Percentiles rank a stretch among this genome's conserved stretches.
Evolutionary conservation across 2,797 vertebrate species (phyloP).

Genomic region (Myripristis jacobus): DNA sequence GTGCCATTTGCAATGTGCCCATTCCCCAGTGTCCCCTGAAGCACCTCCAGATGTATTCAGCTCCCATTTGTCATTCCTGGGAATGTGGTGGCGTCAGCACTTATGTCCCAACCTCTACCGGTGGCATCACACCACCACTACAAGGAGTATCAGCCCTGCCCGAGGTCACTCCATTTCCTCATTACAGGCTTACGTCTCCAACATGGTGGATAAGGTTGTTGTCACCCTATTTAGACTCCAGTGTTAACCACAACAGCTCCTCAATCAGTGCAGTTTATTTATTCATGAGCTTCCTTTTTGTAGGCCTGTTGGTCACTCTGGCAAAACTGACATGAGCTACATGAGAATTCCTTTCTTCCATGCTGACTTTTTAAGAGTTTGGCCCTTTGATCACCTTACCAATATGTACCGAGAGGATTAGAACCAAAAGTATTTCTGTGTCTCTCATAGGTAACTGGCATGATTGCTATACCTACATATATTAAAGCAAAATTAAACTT

Average conservation of each 20-base stretch:
- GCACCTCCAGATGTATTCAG: constrained; percentile 81
- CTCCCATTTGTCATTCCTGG: constrained; percentile 83
- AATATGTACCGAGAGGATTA: too few species aligned
- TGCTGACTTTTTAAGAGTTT: too few species aligned
- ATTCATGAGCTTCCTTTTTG: constrained; percentile 18
- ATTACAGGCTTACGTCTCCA: constrained; percentile 72
- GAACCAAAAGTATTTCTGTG: too few species aligned
- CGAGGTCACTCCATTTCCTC: constrained; percentile 76
- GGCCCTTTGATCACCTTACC: too few species aligned
- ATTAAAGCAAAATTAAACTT: too few species aligned
- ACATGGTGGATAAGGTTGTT: constrained; percentile 75
- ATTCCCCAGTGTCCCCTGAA: constrained; percentile 74
- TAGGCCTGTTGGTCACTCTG: constrained; percentile 18
- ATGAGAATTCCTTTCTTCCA: neutral
- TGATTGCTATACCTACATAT: too few species aligned
- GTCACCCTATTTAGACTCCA: constrained; percentile 74
- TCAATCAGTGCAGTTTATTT: constrained; percentile 60
- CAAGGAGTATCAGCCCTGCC: constrained; percentile 65
- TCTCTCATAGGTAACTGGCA: too few species aligned
- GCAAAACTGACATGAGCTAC: neutral
- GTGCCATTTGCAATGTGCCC: constrained; percentile 69
- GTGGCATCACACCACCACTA: constrained; percentile 57
- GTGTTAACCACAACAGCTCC: constrained; percentile 49
- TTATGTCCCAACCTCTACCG: constrained; percentile 73
- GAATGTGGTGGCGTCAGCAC: constrained; percentile 83